Evolutionary conservation across 2,888 invertebrate genomes (phyloP).

Genomic region (Bedellia somnulentella): DNA sequence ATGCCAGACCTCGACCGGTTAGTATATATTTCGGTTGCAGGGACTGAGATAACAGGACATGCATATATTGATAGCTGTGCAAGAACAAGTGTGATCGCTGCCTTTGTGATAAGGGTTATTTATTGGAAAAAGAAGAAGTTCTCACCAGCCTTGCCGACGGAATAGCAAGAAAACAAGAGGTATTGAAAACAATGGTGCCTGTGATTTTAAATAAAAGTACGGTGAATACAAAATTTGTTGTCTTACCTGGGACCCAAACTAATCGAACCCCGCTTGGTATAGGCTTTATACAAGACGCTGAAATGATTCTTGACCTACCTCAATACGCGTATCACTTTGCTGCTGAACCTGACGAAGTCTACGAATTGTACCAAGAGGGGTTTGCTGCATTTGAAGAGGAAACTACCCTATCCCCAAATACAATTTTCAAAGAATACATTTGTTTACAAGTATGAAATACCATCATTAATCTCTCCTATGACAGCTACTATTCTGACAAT

Average conservation of each 20-base stretch:
- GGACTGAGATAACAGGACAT: background rate
- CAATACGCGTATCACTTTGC: conserved; percentile 4
- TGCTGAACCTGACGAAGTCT: conserved; percentile 1
- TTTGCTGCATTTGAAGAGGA: background rate
- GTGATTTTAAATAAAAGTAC: background rate
- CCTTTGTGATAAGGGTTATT: background rate
- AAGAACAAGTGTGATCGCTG: background rate
- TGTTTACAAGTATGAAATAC: too few species aligned
- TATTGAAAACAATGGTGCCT: background rate
- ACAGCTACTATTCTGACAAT: too few species aligned
- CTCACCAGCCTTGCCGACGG: background rate
- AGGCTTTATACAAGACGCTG: conserved; percentile 1
- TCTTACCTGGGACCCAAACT: background rate
- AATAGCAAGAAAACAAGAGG: background rate
- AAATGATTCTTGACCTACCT: background rate
- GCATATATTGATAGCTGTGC: background rate
- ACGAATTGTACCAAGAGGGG: conserved; percentile 3
- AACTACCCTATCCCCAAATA: background rate
- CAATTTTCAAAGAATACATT: background rate
- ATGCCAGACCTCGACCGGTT: conserved; percentile 1
- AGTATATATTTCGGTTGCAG: background rate
- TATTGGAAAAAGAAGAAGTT: background rate
- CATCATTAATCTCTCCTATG: background rate
- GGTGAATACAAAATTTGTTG: background rate
- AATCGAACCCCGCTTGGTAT: background rate